A percentile compares a stretch with the other conserved stretches of the same genome.
phyloP scores from a whole-genome alignment of 1,140 invertebrate genomes.

The Mactra quadrangularis region DNA sequence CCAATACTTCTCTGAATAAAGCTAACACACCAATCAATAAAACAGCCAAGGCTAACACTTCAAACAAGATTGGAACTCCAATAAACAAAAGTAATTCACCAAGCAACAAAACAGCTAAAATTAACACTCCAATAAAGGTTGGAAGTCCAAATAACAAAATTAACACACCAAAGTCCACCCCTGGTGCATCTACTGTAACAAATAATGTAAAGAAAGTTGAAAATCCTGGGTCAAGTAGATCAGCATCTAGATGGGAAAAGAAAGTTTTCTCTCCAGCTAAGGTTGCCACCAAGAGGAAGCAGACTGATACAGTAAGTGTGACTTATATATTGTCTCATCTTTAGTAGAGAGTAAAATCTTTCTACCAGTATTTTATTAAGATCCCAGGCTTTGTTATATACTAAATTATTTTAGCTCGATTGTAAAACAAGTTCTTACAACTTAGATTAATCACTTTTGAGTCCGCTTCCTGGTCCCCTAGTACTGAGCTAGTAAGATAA shows the following conservation, averaged over 20 bases:
- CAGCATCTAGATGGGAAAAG: slow-evolving; percentile 33
- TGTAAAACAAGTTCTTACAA: no score
- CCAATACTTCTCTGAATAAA: not conserved
- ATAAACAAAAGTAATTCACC: not conserved
- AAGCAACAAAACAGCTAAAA: not conserved
- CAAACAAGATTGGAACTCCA: not conserved
- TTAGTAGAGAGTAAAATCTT: no score
- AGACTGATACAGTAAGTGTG: slow-evolving; percentile 22
- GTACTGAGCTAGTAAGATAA: no score
- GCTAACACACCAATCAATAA: not conserved
- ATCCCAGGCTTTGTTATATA: no score
- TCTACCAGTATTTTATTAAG: no score
- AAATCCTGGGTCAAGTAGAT: not conserved
- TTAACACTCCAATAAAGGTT: not conserved
- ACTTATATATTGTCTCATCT: not conserved
- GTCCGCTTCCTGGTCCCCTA: no score
- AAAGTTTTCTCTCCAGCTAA: slow-evolving; percentile 22
- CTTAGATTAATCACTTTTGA: no score
- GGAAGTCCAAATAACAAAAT: not conserved
- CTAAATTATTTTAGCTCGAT: no score
- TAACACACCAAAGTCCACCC: not conserved
- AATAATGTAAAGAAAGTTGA: not conserved
- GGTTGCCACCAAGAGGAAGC: slow-evolving; percentile 40
- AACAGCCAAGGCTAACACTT: not conserved
- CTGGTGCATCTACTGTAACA: no score